phyloP scores from a whole-genome alignment of 2,113 vertebrate genomes.

The Amphilophus citrinellus region DNA sequence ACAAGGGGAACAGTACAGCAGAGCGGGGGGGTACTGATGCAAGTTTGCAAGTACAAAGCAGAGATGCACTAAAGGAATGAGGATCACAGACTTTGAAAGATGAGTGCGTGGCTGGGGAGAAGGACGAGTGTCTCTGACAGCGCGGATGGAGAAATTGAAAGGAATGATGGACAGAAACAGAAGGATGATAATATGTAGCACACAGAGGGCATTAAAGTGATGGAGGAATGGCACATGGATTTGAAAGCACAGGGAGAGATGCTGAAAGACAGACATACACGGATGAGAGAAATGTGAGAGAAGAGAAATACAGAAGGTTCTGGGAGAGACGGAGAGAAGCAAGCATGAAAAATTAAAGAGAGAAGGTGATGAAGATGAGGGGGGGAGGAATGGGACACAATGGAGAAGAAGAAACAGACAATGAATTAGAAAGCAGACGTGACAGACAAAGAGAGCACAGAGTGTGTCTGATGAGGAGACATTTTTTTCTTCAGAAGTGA shows the following conservation, averaged over 20 bases:
- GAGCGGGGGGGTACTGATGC: constrained; percentile 7
- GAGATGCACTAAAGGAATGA: constrained; percentile 51
- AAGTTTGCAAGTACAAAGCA: constrained; percentile 42
- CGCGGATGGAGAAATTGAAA: constrained; percentile 9
- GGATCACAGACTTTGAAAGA: constrained; percentile 44
- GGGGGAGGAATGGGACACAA: constrained; percentile 5
- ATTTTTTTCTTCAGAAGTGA: constrained; percentile 33
- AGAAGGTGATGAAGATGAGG: constrained; percentile 31
- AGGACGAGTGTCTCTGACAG: constrained; percentile 50
- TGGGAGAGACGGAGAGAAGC: constrained; percentile 12
- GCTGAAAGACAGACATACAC: constrained; percentile 18
- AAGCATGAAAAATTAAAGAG: constrained; percentile 54
- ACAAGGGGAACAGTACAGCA: constrained; percentile 44
- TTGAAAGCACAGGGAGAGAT: constrained; percentile 26
- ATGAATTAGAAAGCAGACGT: constrained; percentile 25
- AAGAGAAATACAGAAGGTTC: neutral
- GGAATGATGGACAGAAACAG: constrained; percentile 40
- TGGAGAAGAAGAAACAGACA: constrained; percentile 10
- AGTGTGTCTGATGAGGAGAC: constrained; percentile 38
- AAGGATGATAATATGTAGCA: constrained; percentile 42
- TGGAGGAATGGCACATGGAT: constrained; percentile 19
- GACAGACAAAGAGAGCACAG: constrained; percentile 27
- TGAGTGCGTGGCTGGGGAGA: constrained; percentile 35
- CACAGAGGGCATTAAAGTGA: constrained; percentile 46
- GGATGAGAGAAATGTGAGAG: constrained; percentile 8